phyloP scores from a whole-genome alignment of 2,888 invertebrate species.

The Eupeodes luniger region DNA sequence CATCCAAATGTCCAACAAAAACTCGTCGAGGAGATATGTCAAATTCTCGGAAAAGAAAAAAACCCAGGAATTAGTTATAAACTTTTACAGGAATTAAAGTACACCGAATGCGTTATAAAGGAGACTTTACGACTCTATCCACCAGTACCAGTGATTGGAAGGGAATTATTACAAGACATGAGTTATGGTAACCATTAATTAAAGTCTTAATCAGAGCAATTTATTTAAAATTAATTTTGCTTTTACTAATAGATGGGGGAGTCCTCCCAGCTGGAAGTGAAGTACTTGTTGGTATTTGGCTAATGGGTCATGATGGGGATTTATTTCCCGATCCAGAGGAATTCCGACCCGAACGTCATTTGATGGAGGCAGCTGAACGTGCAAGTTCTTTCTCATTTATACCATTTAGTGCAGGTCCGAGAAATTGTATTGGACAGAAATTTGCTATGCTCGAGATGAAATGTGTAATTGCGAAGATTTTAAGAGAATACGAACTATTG shows the following conservation, averaged over 20 bases:
- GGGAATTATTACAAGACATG: slow-evolving; percentile 85
- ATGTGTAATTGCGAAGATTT: slow-evolving; percentile 79
- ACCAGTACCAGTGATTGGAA: slow-evolving; percentile 87
- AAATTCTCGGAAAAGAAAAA: slow-evolving; percentile 78
- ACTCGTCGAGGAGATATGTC: slow-evolving; percentile 79
- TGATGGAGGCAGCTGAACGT: slow-evolving; percentile 84
- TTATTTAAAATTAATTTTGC: not conserved
- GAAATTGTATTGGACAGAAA: slow-evolving; percentile 84
- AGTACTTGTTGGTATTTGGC: slow-evolving; percentile 77
- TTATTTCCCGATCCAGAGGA: slow-evolving; percentile 77
- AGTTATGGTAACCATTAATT: slow-evolving; percentile 84
- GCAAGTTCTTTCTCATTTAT: slow-evolving; percentile 77
- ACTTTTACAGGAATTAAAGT: slow-evolving; percentile 79
- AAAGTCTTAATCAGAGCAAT: slow-evolving; percentile 80
- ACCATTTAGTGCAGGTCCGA: slow-evolving; percentile 84
- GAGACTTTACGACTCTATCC: slow-evolving; percentile 87
- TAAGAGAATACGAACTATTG: slow-evolving; percentile 78
- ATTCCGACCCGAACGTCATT: slow-evolving; percentile 80
- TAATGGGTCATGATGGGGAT: slow-evolving; percentile 63
- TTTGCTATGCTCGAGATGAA: slow-evolving; percentile 81
- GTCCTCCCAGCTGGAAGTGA: slow-evolving; percentile 79
- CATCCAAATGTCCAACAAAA: slow-evolving; percentile 80
- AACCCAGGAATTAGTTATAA: slow-evolving; percentile 68
- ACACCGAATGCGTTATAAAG: slow-evolving; percentile 87
- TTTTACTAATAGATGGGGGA: slow-evolving; percentile 77